phyloP scores from a whole-genome alignment of 2,113 vertebrate genomes.

The Lepus timidus region DNA sequence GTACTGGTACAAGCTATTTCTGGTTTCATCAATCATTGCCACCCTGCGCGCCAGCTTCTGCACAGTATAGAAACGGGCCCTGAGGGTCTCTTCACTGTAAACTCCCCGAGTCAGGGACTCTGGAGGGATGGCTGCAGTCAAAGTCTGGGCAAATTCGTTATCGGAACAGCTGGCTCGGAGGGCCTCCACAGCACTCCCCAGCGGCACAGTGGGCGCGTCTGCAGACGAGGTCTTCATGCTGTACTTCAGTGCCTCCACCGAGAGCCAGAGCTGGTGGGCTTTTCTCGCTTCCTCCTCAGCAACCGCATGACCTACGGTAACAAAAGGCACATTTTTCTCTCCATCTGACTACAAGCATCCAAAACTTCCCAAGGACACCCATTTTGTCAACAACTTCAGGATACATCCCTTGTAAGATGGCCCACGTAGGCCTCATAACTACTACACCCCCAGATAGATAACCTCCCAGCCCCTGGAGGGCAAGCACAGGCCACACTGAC shows the following conservation, averaged over 20 bases:
- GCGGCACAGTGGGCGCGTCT: conserved; percentile 90
- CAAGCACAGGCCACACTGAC: rapidly evolving
- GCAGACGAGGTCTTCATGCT: conserved; percentile 90
- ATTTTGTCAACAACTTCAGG: not conserved
- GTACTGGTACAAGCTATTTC: conserved; percentile 97
- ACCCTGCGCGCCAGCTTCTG: conserved; percentile 93
- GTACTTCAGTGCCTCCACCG: conserved; percentile 94
- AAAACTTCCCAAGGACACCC: not conserved
- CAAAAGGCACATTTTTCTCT: conserved; percentile 1
- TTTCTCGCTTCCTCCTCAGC: conserved; percentile 96
- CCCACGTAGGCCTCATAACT: not conserved
- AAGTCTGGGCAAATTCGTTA: conserved; percentile 92
- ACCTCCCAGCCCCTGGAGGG: not conserved
- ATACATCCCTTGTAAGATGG: not conserved
- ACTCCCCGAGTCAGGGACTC: conserved; percentile 94
- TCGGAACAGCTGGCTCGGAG: conserved; percentile 90
- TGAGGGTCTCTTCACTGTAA: conserved; percentile 95
- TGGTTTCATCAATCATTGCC: conserved; percentile 95
- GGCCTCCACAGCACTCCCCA: conserved; percentile 90
- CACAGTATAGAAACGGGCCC: conserved; percentile 92
- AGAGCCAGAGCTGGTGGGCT: conserved; percentile 98
- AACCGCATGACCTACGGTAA: conserved; percentile 91
- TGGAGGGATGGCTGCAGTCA: conserved; percentile 91
- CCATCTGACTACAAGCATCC: not conserved
- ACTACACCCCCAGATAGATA: not conserved